These are phyloP conservation scores for Iselma pallidipennis DNA, from an alignment of 2,888 invertebrate genomes.

Conservation along the genomic window DNA sequence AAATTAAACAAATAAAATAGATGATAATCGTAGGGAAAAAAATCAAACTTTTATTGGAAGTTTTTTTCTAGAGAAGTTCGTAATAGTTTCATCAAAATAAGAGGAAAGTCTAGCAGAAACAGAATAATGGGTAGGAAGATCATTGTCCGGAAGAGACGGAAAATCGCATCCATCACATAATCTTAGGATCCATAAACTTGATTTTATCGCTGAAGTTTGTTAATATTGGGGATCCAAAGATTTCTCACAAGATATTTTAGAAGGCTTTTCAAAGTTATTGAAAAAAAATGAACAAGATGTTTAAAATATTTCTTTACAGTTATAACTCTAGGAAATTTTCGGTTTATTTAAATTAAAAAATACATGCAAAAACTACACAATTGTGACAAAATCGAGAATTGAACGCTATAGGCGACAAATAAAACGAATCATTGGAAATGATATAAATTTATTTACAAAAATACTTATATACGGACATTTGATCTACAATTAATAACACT, in stretches of 20 bases:
- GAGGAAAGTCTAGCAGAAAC: neutral
- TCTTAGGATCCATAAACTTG: too few species aligned
- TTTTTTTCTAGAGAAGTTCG: too few species aligned
- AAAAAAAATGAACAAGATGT: neutral
- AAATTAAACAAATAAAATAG: neutral
- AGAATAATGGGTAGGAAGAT: too few species aligned
- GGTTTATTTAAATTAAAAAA: neutral
- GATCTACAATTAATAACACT: slow-evolving; percentile 10
- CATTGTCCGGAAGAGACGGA: too few species aligned
- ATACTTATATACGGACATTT: slow-evolving; percentile 7
- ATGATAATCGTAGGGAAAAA: neutral
- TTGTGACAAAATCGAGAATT: slow-evolving; percentile 18
- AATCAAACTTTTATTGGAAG: neutral
- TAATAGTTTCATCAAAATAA: too few species aligned
- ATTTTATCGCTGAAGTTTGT: too few species aligned
- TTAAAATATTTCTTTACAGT: neutral
- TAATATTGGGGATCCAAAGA: too few species aligned
- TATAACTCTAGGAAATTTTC: neutral
- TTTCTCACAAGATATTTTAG: too few species aligned
- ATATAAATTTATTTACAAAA: slow-evolving; percentile 24
- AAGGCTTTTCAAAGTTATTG: too few species aligned
- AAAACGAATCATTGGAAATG: slow-evolving; percentile 1
- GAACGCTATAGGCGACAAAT: slow-evolving; percentile 15
- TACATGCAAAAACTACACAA: neutral
- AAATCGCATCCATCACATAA: too few species aligned